phyloP scores from a whole-genome alignment of 2,797 vertebrate species.

The Macropus fuliginosus region DNA sequence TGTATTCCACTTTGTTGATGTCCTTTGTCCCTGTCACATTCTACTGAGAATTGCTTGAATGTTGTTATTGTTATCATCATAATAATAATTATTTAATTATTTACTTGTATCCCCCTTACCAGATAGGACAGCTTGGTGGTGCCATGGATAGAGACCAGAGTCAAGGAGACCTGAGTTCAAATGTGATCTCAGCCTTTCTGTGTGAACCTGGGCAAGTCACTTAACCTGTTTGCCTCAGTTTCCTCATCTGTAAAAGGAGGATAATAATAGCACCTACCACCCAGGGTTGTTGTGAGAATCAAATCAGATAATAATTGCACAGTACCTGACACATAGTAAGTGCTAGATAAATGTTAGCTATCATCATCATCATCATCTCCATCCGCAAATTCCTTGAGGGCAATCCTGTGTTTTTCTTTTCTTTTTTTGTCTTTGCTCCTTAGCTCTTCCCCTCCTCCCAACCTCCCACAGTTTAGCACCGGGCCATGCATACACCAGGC shows the following conservation, averaged over 20 bases:
- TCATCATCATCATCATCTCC: neutral
- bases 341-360: neutral
- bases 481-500: neutral
- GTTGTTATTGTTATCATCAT: neutral
- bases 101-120: neutral
- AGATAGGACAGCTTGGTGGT: neutral
- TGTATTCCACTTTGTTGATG: neutral
- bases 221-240: neutral
- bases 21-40: neutral
- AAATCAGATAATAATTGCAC: neutral
- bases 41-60: neutral
- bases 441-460: neutral
- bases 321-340: neutral
- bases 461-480: neutral
- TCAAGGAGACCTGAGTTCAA: neutral
- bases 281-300: neutral
- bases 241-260: neutral
- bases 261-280: neutral
- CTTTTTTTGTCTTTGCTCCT: neutral
- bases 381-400: neutral
- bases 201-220: neutral
- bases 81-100: neutral
- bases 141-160: neutral
- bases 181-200: neutral
- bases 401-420: neutral